Conservation (phyloP, 2,888 invertebrate species). For the Thereva unica region DNA sequence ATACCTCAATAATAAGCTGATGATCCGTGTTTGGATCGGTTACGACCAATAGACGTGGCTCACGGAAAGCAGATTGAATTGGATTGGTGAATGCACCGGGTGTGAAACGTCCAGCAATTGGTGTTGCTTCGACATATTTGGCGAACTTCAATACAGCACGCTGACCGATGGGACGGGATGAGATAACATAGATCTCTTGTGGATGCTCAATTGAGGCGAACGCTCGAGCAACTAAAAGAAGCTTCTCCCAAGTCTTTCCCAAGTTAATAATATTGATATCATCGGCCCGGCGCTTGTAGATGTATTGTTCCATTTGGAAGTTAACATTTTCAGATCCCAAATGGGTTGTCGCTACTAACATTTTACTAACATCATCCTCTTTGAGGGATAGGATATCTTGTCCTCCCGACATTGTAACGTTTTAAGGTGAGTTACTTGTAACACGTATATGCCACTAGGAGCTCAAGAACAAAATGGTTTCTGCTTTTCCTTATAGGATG, state of each 20-base stretch:
- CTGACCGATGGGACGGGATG: conserved; percentile 92
- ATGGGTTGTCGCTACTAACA: conserved; percentile 94
- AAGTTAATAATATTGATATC: conserved; percentile 95
- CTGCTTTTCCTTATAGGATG: too few relatives aligned
- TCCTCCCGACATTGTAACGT: conserved; percentile 98
- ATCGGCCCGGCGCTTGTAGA: conserved; percentile 93
- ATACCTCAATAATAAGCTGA: conserved; percentile 97
- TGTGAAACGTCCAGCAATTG: conserved; percentile 98
- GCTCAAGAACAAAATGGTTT: too few relatives aligned
- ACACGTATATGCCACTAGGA: too few relatives aligned
- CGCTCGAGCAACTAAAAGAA: conserved; percentile 94
- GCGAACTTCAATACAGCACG: conserved; percentile 98
- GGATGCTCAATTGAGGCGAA: conserved; percentile 98
- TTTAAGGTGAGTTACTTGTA: conserved; percentile 50
- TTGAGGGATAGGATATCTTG: conserved; percentile 84
- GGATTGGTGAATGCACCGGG: conserved; percentile 99
- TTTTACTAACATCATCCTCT: conserved; percentile 98
- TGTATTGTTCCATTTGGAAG: conserved; percentile 97
- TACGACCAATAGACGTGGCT: conserved; percentile 94
- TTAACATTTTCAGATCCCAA: conserved; percentile 93
- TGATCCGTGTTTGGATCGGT: conserved; percentile 94
- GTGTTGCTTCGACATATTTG: conserved; percentile 96
- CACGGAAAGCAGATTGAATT: conserved; percentile 95
- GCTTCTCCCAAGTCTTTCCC: conserved; percentile 97
- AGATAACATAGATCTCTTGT: conserved; percentile 92